These are phyloP conservation scores for Agapostemon virescens DNA, from an alignment of 2,888 invertebrate genomes.

Conservation along the genomic window DNA sequence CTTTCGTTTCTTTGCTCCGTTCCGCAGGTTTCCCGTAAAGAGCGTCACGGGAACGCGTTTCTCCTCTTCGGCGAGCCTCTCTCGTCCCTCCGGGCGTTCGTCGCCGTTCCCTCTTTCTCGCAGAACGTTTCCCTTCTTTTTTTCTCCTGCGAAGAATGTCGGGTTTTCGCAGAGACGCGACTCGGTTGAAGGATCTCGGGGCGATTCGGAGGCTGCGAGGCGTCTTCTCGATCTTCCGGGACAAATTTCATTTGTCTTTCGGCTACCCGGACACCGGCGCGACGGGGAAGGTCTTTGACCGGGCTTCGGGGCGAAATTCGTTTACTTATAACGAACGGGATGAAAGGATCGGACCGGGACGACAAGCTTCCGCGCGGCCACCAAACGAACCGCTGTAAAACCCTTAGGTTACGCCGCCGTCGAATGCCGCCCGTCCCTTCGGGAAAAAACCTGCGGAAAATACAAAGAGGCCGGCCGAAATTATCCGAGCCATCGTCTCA, in stretches of 20 bases:
- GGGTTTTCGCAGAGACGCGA: neutral
- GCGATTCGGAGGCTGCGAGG: slow-evolving; percentile 13
- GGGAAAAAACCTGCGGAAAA: slow-evolving; percentile 33
- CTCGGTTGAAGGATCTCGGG: slow-evolving; percentile 13
- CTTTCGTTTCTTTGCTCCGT: neutral
- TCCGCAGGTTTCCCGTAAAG: neutral
- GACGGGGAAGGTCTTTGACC: slow-evolving; percentile 40
- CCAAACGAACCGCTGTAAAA: slow-evolving; percentile 39
- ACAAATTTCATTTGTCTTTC: slow-evolving; percentile 51
- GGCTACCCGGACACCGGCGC: slow-evolving; percentile 3
- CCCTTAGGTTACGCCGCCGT: slow-evolving; percentile 36
- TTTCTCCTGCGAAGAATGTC: neutral
- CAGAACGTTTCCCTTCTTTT: too few relatives aligned
- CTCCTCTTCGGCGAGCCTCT: neutral
- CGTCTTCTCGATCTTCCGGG: slow-evolving; percentile 21
- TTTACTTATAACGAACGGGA: slow-evolving; percentile 36
- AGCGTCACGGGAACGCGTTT: neutral
- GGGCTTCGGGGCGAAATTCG: slow-evolving; percentile 41
- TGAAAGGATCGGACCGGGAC: slow-evolving; percentile 22
- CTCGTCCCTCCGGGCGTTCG: neutral
- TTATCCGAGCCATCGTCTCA: slow-evolving; percentile 11
- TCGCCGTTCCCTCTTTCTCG: neutral
- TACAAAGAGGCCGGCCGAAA: slow-evolving; percentile 30
- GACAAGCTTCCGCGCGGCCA: slow-evolving; percentile 30
- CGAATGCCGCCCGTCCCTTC: slow-evolving; percentile 27